Base-by-base conservation (phyloP, 2,113 vertebrate genomes). In the Planiliza haematocheilus region DNA sequence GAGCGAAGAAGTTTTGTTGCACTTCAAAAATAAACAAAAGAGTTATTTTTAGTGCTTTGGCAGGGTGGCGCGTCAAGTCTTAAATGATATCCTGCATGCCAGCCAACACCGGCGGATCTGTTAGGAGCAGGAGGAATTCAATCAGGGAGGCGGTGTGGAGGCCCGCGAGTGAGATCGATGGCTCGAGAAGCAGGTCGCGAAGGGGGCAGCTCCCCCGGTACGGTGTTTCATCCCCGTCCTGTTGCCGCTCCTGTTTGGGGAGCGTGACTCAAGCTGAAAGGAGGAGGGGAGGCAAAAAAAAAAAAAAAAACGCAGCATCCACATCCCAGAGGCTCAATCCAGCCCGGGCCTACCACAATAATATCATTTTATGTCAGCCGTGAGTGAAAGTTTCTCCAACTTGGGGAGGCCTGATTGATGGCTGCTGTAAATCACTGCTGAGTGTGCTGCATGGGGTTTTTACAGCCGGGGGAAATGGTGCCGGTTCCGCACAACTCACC, bases 101-200 rank as follows among this genome's bases (percentile, higher is more conserved):
- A 42, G 53, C 61, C 63, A 62, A 43, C 65, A 70, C 43, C 68
- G 46, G 52, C 34, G 7, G 56, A 74, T 83, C 74, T 72, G 83
- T 73, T 73, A 46, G 70, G 73, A 77, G 46, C 52, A 39, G 74
- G 77, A 63, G 36, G 72, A 74, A 83, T 87, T 89, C 77, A 89
- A 87, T 92, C 86, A 82, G 53, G 45, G 71, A 83, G 71, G 66
- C 71, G 0, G 57, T 34, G 46, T 41, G 0, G 69, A 37, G 65
- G 72, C 68, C 77, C 13, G 45, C 64, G 87, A 89, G 83, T 86
- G 86, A 91, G 87, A 90, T 90, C 38, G 89, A 91, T 89, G 73
- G 77, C 66, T 30, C 7, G 55, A 57, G 63, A 56, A 50, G 74
- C 64, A 34, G 87, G 83, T 83, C 70, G 64, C 16, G 21, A 53